Conservation (phyloP, 2,888 invertebrate species). For the Scaptomyza flava region DNA sequence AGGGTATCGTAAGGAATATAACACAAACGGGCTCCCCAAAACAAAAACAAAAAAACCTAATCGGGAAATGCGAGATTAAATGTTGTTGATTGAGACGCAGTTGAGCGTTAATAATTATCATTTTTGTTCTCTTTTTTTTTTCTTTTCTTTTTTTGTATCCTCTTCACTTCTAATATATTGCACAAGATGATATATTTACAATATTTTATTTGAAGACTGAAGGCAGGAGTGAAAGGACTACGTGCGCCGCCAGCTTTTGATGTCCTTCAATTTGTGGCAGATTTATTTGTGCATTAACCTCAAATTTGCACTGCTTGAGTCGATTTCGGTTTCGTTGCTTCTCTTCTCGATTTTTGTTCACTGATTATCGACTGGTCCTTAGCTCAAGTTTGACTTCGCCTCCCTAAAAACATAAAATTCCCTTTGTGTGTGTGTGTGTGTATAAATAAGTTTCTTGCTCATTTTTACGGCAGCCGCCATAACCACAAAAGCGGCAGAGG, state of each 20-base stretch:
- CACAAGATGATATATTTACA: constrained; percentile 2
- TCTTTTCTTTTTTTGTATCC: constrained; percentile 20
- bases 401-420: constrained; percentile 40
- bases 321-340: constrained; percentile 44
- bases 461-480: constrained; percentile 54
- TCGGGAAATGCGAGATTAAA: constrained; percentile 63
- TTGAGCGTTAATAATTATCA: constrained; percentile 77
- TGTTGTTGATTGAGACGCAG: constrained; percentile 76
- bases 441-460: constrained; percentile 70
- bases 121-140: constrained; percentile 51
- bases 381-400: background rate
- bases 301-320: constrained; percentile 70
- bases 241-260: constrained; percentile 65
- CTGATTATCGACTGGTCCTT: constrained; percentile 63
- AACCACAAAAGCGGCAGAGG: constrained; percentile 27
- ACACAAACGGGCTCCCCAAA: constrained; percentile 5
- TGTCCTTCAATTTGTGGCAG: constrained; percentile 74
- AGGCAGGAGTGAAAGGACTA: constrained; percentile 17
- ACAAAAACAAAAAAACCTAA: background rate
- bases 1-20: constrained; percentile 11
- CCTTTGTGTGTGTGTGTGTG: constrained; percentile 34
- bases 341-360: constrained; percentile 13
- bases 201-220: constrained; percentile 4
- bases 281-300: constrained; percentile 76
- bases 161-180: constrained; percentile 1